phyloP scores from a whole-genome alignment of 2,113 vertebrate species.

The Caracal caracal region DNA sequence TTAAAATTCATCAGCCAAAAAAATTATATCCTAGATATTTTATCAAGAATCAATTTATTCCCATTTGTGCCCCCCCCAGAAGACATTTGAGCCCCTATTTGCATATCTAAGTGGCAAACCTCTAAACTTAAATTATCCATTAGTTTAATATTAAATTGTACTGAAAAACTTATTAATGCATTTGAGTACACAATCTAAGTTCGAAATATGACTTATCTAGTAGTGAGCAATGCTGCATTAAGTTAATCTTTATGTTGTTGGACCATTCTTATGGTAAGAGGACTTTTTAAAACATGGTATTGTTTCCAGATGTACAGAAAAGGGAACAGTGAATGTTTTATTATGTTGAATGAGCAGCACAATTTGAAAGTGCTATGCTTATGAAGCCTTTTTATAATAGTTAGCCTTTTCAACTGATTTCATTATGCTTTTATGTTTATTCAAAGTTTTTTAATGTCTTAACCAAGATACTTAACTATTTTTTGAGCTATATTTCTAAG shows the following conservation, averaged over 20 bases:
- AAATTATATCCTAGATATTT: constrained; percentile 41
- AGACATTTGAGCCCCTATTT: not conserved
- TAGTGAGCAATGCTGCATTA: not conserved
- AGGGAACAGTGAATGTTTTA: not conserved
- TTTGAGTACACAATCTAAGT: constrained; percentile 19
- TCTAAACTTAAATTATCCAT: constrained; percentile 33
- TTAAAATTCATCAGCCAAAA: constrained; percentile 31
- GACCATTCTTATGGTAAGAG: not conserved
- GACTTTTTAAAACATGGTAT: not conserved
- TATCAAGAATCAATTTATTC: constrained; percentile 37
- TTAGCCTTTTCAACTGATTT: not conserved
- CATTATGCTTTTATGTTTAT: constrained; percentile 39
- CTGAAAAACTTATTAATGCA: constrained; percentile 20
- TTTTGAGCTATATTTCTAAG: constrained; percentile 21
- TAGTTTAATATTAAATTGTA: constrained; percentile 54
- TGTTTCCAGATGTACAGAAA: not conserved
- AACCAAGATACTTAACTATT: constrained; percentile 15
- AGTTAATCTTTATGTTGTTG: constrained; percentile 26
- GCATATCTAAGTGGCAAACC: not conserved
- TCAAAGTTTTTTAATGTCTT: constrained; percentile 31
- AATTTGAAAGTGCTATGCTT: not conserved
- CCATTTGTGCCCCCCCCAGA: not conserved
- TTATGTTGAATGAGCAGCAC: not conserved
- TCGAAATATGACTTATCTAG: constrained; percentile 38
- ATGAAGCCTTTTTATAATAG: not conserved